Base-by-base conservation (phyloP, 1,140 invertebrate species). In the Drosophila albomicans region DNA sequence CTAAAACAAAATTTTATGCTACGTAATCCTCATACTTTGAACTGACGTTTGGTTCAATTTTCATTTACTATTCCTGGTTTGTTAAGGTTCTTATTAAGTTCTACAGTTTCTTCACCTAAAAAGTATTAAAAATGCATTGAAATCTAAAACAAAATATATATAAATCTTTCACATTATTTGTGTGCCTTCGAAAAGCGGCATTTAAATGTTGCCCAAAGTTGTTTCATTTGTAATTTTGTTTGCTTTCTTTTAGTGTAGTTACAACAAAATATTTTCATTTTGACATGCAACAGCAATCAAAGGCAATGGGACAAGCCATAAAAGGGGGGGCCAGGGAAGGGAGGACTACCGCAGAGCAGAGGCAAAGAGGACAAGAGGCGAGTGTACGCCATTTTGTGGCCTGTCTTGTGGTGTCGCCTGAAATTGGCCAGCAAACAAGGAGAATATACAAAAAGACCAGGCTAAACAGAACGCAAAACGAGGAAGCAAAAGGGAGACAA, bases 281-380 rank as follows among this genome's bases (percentile, higher is more conserved):
- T 78, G 84, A 87, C 84, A 87, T 88, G 84, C 84, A 87, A 87
- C 74, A 69, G 82, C 80, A 87, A 88, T 88, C 80, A 84, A 82
- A 86, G 72, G 72, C 61, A 51, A 78, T 45, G 81, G 30, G 48
- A 51, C 6, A 28, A n/a, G 15, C 8, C 1, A 45, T 20, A 20
- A 11, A 5, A 15, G 1, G 3, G 20, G 48, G 3, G 30, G 35
- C 2, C 38, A 13, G 41, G 20, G 20, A 20, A 20, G 20, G 2
- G 8, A 28, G 2, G 8, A 28, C 10, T n/a, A 11, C 10, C 5
- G 54, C 1, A 30, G 43, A 30, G 30, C 2, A 35, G 30, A 38
- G 30, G n/a, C 4, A 5, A 11, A 3, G 20, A 8, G 38, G 13
- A 32, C 15, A n/a, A 32, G 57, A 20, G 48, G 58, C 62, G 45